phyloP scores from a whole-genome alignment of 2,888 invertebrate genomes.

The Clusia tigrina region DNA sequence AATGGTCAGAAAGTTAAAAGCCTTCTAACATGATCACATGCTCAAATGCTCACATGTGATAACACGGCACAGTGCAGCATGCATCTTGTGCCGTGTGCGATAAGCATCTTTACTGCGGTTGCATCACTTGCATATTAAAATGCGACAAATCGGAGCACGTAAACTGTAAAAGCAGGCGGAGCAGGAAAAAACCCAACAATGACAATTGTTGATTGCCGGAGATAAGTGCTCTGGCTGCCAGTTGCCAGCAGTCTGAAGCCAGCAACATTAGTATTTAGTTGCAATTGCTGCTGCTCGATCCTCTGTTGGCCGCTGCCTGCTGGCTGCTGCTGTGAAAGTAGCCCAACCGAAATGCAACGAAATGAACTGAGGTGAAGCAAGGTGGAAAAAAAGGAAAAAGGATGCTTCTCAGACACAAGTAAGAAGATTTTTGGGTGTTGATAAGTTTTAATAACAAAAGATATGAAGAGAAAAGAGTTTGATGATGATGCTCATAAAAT shows the following conservation, averaged over 20 bases:
- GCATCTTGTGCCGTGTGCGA: slow-evolving; percentile 17
- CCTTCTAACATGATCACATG: not conserved
- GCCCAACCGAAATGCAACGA: too few relatives aligned
- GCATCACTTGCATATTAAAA: slow-evolving; percentile 61
- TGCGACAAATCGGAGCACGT: slow-evolving; percentile 57
- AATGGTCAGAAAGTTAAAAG: slow-evolving; percentile 1
- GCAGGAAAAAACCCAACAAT: slow-evolving; percentile 38
- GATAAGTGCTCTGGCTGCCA: slow-evolving; percentile 24
- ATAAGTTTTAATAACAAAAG: slow-evolving; percentile 4
- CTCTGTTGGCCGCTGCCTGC: not conserved
- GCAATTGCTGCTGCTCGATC: slow-evolving; percentile 1
- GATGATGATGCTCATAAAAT: slow-evolving; percentile 1
- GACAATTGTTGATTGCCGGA: slow-evolving; percentile 53
- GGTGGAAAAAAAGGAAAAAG: too few relatives aligned
- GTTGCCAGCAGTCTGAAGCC: slow-evolving; percentile 7
- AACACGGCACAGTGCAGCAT: too few relatives aligned
- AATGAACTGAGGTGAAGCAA: too few relatives aligned
- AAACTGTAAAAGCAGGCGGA: slow-evolving; percentile 33
- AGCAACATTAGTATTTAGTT: slow-evolving; percentile 11
- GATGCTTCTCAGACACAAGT: not conserved
- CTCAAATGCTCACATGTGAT: not conserved
- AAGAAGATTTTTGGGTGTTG: not conserved
- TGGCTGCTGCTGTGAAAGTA: not conserved
- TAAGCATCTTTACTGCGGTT: slow-evolving; percentile 37
- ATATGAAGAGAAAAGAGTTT: not conserved